Base-by-base conservation (phyloP, 2,888 invertebrate species). In the Suillia variegata region DNA sequence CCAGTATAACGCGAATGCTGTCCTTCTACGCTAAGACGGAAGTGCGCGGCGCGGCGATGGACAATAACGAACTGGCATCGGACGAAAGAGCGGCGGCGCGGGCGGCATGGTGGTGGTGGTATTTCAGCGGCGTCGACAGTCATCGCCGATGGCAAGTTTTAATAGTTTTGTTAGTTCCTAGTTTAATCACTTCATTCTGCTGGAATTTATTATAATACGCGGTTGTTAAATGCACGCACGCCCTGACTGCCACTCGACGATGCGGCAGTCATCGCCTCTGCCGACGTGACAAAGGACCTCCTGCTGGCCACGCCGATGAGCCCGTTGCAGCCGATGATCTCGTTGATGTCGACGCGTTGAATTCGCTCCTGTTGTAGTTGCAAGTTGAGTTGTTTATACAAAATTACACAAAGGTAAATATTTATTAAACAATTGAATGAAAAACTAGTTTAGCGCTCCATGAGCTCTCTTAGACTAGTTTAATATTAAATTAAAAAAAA, bases 1-100 rank as follows among this genome's bases (percentile, higher is more conserved):
- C 70, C 56, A 62, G 72, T 63, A 74, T 73, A 58, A 81, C 81
- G 58, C 77, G 81, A 58, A 81, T 80, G 71, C 79, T 82, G 59
- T 71, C 80, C 62, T 75, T 75, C 73, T 77, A 67, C 61, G 64
- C 74, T 62, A 70, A 76, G 57, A 70, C 77, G 54, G 76, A 78
- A 64, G 74, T 73, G 62, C 72, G 75, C 66, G 73, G 71, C 34
- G 69, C 70, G 64, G 69, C 70, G 64, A 70, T 75, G 71, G 78
- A 78, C 71, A 77, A 77, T 73, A 80, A 80, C 69, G 80, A 75
- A 63, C 67, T 76, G 62, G 69, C 75, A 59, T 70, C 73, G 67
- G 67, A 61, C 22, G 20, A 45, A 15, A 61, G 62, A 22, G 48
- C 20, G 26, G 57, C 62, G 49, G 34, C 63, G 26, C 52, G 24